A percentile compares a stretch with the other conserved stretches of the same genome.
phyloP scores from a whole-genome alignment of 2,797 vertebrate species.

The Dallia pectoralis region DNA sequence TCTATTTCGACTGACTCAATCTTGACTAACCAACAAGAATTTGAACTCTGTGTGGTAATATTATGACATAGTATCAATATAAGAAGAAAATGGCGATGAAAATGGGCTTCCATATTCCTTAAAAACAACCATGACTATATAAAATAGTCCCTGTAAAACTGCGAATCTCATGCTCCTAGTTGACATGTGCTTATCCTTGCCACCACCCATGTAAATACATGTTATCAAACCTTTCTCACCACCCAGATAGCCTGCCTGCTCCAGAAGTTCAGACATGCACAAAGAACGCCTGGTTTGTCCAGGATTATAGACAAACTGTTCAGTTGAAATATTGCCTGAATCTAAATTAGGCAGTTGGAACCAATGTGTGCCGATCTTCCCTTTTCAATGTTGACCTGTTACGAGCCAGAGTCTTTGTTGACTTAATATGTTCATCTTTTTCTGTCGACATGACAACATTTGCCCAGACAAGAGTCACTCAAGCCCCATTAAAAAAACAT shows the following conservation, averaged over 20 bases:
- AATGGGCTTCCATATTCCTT: neutral
- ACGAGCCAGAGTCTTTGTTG: slow-evolving; percentile 44
- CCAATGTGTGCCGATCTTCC: neutral
- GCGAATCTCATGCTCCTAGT: slow-evolving; percentile 15
- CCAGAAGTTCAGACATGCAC: slow-evolving; percentile 27
- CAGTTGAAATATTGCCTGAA: neutral
- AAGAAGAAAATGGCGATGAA: too few relatives aligned
- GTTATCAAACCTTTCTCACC: slow-evolving; percentile 57
- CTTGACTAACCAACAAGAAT: too few relatives aligned
- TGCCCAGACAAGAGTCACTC: slow-evolving; percentile 10
- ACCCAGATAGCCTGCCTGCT: slow-evolving; percentile 32
- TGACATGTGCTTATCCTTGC: slow-evolving; percentile 35
- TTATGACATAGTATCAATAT: too few relatives aligned
- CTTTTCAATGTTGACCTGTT: slow-evolving; percentile 27
- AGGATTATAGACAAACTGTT: neutral
- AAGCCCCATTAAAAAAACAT: neutral
- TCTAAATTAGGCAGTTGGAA: neutral
- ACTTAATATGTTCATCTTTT: slow-evolving; percentile 39
- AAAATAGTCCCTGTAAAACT: neutral
- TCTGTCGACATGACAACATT: slow-evolving; percentile 58
- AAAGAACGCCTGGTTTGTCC: slow-evolving; percentile 19
- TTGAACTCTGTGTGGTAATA: too few relatives aligned
- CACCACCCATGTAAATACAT: slow-evolving; percentile 26
- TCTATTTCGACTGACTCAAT: too few relatives aligned
- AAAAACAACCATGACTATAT: too few relatives aligned